Conservation (phyloP, 2,888 invertebrate species). For the Philaethria dido region DNA sequence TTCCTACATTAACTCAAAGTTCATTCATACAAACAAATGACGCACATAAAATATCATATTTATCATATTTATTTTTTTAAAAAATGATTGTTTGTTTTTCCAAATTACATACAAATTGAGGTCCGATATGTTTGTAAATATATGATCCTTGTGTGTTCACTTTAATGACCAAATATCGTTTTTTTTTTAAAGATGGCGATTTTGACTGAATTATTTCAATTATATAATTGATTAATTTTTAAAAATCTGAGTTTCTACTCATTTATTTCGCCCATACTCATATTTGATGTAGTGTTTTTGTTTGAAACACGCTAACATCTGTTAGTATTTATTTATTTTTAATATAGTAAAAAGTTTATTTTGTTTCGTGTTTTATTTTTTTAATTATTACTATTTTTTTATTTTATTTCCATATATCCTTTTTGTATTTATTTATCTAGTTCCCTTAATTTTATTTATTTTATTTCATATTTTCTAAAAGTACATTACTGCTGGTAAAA, state of each 20-base stretch:
- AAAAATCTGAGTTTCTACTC: neutral
- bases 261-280: neutral
- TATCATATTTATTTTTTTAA: neutral
- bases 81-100: neutral
- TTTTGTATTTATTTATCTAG: too few relatives aligned
- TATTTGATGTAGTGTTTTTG: constrained; percentile 43
- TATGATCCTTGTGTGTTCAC: constrained; percentile 52
- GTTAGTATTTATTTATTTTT: constrained; percentile 64
- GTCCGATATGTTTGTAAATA: neutral
- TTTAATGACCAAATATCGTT: constrained; percentile 43
- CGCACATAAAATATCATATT: constrained; percentile 14
- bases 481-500: neutral
- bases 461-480: neutral
- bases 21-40: constrained; percentile 4
- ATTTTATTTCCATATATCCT: neutral
- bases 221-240: neutral
- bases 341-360: constrained; percentile 66
- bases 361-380: constrained; percentile 55
- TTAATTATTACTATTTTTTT: neutral
- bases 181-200: constrained; percentile 6
- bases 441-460: neutral
- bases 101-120: neutral
- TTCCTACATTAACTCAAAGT: neutral
- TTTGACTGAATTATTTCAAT: neutral
- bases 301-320: constrained; percentile 49